These are phyloP conservation scores for Pegoplata infirma DNA, from an alignment of 2,888 invertebrate species.

Conservation along the genomic window DNA sequence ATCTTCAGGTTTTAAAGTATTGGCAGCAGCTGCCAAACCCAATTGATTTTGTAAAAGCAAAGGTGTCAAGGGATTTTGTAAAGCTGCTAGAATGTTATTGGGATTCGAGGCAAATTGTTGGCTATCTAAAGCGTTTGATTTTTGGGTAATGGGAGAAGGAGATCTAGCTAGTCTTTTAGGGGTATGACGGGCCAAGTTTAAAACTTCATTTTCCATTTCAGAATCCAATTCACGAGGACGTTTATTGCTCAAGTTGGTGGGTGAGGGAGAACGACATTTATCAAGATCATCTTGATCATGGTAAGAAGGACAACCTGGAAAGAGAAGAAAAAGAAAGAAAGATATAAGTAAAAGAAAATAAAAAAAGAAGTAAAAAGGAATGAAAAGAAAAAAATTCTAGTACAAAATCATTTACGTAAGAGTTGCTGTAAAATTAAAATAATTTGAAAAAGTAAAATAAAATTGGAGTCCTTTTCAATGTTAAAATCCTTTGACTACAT, in stretches of 20 bases:
- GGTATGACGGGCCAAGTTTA: constrained; percentile 71
- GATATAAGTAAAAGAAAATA: constrained; percentile 1
- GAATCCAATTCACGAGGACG: constrained; percentile 67
- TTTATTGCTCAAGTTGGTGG: constrained; percentile 72
- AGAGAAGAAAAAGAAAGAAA: constrained; percentile 24
- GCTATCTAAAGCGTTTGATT: constrained; percentile 6
- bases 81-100: constrained; percentile 66
- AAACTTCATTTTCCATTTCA: constrained; percentile 68
- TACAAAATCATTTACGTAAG: no score
- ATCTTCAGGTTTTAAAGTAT: constrained; percentile 70
- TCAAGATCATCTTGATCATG: constrained; percentile 63
- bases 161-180: constrained; percentile 66
- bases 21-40: constrained; percentile 66
- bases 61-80: constrained; percentile 72
- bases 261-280: constrained; percentile 62
- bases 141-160: constrained; percentile 38
- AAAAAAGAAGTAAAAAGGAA: not conserved
- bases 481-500: no score
- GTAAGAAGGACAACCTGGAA: constrained; percentile 73
- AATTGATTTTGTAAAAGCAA: constrained; percentile 74
- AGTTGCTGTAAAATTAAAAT: not conserved
- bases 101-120: constrained; percentile 46
- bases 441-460: no score
- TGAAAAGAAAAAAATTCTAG: not conserved
- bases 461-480: no score